phyloP scores from a whole-genome alignment of 2,888 invertebrate species.

The Mycalesis mineus region DNA sequence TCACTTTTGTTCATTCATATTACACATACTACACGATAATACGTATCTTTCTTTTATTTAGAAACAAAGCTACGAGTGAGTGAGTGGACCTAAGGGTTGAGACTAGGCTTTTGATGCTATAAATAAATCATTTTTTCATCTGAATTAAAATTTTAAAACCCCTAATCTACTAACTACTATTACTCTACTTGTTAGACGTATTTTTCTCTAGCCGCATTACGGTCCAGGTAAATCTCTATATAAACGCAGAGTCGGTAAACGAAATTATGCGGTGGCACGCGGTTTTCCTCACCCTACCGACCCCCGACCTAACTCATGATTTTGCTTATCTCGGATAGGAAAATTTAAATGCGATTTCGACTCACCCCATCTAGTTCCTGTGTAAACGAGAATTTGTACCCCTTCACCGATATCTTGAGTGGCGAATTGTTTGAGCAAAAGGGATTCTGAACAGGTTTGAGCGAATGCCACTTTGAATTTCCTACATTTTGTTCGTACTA shows the following conservation, averaged over 20 bases:
- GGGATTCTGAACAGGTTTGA: constrained; percentile 22
- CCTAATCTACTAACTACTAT: no score
- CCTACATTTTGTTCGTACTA: constrained; percentile 9
- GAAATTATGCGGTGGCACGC: constrained; percentile 75
- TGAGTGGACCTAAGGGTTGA: no score
- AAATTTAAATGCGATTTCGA: constrained; percentile 73
- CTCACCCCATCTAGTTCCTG: constrained; percentile 57
- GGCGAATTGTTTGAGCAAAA: constrained; percentile 26
- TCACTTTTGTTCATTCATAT: no score
- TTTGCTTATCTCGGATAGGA: constrained; percentile 72
- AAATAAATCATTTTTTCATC: no score
- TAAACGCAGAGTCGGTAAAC: constrained; percentile 49
- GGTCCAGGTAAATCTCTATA: background rate
- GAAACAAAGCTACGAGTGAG: no score
- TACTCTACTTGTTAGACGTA: no score
- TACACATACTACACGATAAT: no score
- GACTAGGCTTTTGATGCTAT: no score
- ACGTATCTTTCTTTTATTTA: no score
- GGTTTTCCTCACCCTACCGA: constrained; percentile 67
- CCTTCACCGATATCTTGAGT: constrained; percentile 40
- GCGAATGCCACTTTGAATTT: constrained; percentile 17
- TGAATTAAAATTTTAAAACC: no score
- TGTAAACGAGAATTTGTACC: constrained; percentile 54
- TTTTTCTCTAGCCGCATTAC: background rate
- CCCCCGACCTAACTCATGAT: constrained; percentile 63